These are phyloP conservation scores for Mythimna impura DNA, from an alignment of 2,888 invertebrate genomes.

Conservation along the genomic window DNA sequence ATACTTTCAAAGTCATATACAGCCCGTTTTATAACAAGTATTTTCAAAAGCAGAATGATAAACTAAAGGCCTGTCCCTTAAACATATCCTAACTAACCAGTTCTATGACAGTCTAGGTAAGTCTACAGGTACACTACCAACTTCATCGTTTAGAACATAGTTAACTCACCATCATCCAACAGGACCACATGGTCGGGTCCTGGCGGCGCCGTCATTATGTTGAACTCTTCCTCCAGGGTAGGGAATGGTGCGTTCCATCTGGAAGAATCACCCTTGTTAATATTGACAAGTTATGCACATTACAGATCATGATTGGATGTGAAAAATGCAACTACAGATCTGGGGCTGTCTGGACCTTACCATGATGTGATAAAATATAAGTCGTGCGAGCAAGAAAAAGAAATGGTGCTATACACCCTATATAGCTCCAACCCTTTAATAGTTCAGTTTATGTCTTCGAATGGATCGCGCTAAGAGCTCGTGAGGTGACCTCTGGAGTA, in stretches of 20 bases:
- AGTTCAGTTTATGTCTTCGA: too few relatives aligned
- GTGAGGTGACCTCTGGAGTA: too few relatives aligned
- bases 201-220: conserved; percentile 95
- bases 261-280: conserved; percentile 21
- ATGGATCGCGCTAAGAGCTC: too few relatives aligned
- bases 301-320: neutral
- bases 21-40: neutral
- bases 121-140: neutral
- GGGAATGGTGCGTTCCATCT: conserved; percentile 98
- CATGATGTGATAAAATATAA: too few relatives aligned
- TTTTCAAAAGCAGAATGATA: too few relatives aligned
- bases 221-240: conserved; percentile 98
- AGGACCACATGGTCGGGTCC: conserved; percentile 93
- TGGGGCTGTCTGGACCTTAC: too few relatives aligned
- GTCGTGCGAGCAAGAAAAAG: too few relatives aligned
- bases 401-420: too few relatives aligned
- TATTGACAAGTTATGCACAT: neutral
- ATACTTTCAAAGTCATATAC: too few relatives aligned
- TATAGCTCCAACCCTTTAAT: too few relatives aligned
- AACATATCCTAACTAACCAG: neutral
- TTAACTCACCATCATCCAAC: conserved; percentile 94
- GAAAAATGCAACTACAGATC: conserved; percentile 1
- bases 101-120: neutral
- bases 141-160: neutral
- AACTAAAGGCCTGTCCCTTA: neutral